Conservation (phyloP, 37 sponge, comb jelly and placozoan genomes). For the Aphrocallistes beatrix region DNA sequence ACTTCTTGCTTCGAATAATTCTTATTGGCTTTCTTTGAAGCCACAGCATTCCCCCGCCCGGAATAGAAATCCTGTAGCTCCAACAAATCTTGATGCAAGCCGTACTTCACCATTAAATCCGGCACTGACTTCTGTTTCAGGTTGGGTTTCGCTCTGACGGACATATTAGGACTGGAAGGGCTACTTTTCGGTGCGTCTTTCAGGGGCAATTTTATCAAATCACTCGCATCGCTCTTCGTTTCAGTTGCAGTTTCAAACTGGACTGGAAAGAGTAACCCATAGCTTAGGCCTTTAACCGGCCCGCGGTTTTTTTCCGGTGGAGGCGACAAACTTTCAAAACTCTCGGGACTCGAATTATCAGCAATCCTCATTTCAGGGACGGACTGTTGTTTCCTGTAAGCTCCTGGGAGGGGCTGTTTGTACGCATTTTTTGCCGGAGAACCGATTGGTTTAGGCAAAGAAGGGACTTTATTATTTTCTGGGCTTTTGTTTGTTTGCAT, state of each 20-base stretch:
- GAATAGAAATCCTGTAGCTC: constrained; percentile 5
- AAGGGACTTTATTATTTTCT: neutral
- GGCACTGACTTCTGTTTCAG: neutral
- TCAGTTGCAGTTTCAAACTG: neutral
- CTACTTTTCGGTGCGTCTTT: neutral
- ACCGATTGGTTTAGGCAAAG: no score
- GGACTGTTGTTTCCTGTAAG: neutral
- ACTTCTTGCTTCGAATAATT: neutral
- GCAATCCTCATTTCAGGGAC: neutral
- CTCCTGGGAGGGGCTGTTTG: neutral
- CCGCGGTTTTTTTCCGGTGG: neutral
- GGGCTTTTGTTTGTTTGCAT: neutral
- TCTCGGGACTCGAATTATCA: neutral
- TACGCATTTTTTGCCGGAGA: neutral
- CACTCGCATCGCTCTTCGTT: neutral
- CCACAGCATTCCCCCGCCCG: neutral
- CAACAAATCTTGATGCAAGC: constrained; percentile 12
- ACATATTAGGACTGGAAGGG: neutral
- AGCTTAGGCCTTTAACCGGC: neutral
- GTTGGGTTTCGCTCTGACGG: neutral
- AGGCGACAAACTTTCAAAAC: neutral
- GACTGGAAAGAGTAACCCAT: neutral
- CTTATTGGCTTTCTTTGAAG: neutral
- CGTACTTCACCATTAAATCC: neutral
- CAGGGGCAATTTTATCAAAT: neutral